Conservation (phyloP, 2,797 vertebrate genomes). For the Coregonus ussuriensis region DNA sequence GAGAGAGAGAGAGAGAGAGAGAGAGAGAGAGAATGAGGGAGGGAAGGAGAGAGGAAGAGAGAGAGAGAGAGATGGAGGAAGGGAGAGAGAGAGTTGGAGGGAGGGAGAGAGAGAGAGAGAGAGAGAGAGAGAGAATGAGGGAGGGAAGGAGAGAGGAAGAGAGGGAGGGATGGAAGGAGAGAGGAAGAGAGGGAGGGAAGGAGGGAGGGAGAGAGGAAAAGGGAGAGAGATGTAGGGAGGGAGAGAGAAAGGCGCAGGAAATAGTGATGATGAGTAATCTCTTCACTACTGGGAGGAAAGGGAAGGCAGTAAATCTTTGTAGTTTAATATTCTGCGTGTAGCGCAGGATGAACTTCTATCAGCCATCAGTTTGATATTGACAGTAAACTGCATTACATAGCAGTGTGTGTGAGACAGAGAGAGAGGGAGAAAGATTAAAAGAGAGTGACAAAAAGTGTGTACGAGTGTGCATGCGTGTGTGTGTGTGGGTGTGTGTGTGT, state of each 20-base stretch:
- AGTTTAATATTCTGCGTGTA: not conserved
- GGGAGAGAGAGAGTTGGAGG: too few species aligned
- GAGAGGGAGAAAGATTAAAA: too few species aligned
- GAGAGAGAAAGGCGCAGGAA: not conserved
- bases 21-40: not conserved
- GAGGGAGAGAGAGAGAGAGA: too few species aligned
- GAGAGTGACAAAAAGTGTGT: not conserved
- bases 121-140: too few species aligned
- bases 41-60: not conserved
- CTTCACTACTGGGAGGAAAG: not conserved
- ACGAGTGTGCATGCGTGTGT: not conserved
- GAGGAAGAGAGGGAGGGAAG: too few species aligned
- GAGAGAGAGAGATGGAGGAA: not conserved
- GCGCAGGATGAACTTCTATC: too few species aligned
- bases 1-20: too few species aligned
- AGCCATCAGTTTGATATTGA: not conserved
- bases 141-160: too few species aligned
- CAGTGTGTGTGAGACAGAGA: not conserved
- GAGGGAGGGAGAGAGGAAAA: too few species aligned
- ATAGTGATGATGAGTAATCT: slow-evolving; percentile 4
- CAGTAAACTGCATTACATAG: not conserved
- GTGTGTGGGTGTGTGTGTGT: not conserved
- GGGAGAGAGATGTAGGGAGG: too few species aligned
- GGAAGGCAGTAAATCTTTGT: not conserved
- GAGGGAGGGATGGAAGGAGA: too few species aligned